A percentile compares a stretch with the other conserved stretches of the same genome.
These are phyloP conservation scores for Drosophila virilis DNA, from an alignment of 1,140 invertebrate genomes.

Conservation along the genomic window DNA sequence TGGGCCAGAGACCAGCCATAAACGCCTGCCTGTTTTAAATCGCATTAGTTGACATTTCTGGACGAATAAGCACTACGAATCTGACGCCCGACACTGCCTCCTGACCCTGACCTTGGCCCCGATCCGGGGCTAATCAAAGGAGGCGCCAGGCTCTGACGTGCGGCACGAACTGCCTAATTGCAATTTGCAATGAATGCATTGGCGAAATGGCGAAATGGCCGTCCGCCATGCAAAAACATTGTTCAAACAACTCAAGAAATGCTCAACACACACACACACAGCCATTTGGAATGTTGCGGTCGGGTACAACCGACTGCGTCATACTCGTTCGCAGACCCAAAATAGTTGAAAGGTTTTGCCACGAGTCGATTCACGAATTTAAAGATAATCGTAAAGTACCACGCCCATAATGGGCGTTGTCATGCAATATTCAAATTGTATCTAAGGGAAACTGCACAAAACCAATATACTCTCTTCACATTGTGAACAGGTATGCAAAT, in stretches of 20 bases:
- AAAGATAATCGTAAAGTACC: no score
- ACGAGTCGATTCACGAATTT: no score
- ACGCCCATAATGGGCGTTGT: no score
- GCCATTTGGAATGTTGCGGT: neutral
- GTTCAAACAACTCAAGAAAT: neutral
- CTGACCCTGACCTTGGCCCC: conserved; percentile 11
- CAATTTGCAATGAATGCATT: conserved; percentile 39
- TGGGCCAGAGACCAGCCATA: neutral
- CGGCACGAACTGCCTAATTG: conserved; percentile 40
- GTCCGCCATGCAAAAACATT: conserved; percentile 1
- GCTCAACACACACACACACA: no score
- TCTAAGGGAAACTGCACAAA: no score
- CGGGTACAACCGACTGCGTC: neutral
- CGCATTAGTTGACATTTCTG: conserved; percentile 5
- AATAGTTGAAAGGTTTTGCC: no score
- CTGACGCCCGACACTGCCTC: neutral
- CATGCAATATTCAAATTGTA: no score
- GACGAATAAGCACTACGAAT: neutral
- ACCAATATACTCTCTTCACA: no score
- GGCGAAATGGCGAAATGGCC: neutral
- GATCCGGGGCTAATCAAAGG: conserved; percentile 2
- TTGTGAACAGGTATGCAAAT: no score
- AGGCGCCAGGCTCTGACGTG: conserved; percentile 23
- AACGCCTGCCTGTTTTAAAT: neutral
- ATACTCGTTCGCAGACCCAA: neutral